Evolutionary conservation across 2,888 invertebrate species (phyloP).

Genomic region (Orthosia gracilis): DNA sequence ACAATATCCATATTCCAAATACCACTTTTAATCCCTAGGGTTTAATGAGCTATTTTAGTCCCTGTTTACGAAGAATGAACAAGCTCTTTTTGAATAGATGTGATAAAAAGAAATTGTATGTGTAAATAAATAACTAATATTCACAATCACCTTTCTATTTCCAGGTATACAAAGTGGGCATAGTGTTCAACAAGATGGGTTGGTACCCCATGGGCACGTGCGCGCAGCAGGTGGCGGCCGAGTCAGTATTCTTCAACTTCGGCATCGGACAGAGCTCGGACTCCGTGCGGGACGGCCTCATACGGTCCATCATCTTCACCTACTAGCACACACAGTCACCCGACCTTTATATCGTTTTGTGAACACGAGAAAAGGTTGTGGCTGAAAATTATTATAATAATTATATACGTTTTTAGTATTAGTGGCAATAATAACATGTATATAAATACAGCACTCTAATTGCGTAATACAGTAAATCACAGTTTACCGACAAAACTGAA

Average conservation of each 20-base stretch:
- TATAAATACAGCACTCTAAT: too few relatives aligned
- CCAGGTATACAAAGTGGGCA: constrained; percentile 95
- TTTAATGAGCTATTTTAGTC: too few relatives aligned
- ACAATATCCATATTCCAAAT: too few relatives aligned
- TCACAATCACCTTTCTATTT: constrained; percentile 84
- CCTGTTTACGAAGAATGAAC: too few relatives aligned
- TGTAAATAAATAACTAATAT: too few relatives aligned
- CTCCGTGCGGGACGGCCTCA: constrained; percentile 94
- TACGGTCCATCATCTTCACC: constrained; percentile 95
- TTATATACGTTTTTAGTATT: neutral
- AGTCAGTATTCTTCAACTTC: constrained; percentile 94
- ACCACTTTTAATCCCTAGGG: too few relatives aligned
- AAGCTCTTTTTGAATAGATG: too few relatives aligned
- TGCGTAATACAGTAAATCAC: too few relatives aligned
- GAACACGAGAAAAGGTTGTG: constrained; percentile 40
- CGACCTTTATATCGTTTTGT: constrained; percentile 58
- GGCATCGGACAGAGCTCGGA: constrained; percentile 94
- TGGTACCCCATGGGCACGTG: constrained; percentile 96
- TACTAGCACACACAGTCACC: constrained; percentile 73
- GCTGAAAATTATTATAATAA: neutral
- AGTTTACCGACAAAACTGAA: too few relatives aligned
- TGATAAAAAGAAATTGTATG: too few relatives aligned
- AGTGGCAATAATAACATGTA: neutral
- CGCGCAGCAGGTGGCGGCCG: constrained; percentile 92
- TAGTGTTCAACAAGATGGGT: constrained; percentile 95